phyloP scores from a whole-genome alignment of 2,888 invertebrate species.

The Quadriops clusia region DNA sequence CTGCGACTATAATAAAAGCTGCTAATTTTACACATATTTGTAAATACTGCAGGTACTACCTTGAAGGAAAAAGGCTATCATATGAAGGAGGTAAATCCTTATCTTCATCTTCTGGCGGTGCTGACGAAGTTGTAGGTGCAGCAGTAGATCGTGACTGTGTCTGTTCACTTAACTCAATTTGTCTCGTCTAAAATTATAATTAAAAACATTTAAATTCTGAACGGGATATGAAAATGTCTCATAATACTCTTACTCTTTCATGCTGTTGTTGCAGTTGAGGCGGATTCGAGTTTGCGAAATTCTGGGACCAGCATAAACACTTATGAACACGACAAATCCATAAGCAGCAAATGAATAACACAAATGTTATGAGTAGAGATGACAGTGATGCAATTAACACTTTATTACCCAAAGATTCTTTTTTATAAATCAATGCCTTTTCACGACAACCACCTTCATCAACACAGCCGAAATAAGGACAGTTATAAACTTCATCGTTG shows the following conservation, averaged over 20 bases:
- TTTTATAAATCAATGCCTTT: slow-evolving; percentile 10
- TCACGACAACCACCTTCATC: slow-evolving; percentile 36
- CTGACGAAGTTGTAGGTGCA: slow-evolving; percentile 6
- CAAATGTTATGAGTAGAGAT: slow-evolving; percentile 36
- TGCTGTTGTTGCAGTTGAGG: slow-evolving; percentile 13
- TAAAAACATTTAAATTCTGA: slow-evolving; percentile 1
- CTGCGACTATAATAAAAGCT: too few relatives aligned
- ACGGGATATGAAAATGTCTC: background rate
- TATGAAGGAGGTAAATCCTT: slow-evolving; percentile 47
- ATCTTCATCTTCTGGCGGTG: slow-evolving; percentile 27
- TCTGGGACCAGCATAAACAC: slow-evolving; percentile 40
- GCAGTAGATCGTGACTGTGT: slow-evolving; percentile 11
- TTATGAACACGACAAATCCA: slow-evolving; percentile 39
- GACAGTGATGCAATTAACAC: slow-evolving; percentile 40
- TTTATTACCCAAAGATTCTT: slow-evolving; percentile 26
- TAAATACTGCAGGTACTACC: too few relatives aligned
- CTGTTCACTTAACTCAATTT: slow-evolving; percentile 25
- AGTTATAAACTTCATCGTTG: slow-evolving; percentile 38
- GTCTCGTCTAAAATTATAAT: slow-evolving; percentile 17
- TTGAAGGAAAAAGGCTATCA: slow-evolving; percentile 41
- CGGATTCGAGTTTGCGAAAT: slow-evolving; percentile 31
- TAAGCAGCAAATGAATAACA: slow-evolving; percentile 38
- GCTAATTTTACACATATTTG: too few relatives aligned
- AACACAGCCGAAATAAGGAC: slow-evolving; percentile 34
- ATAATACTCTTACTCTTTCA: slow-evolving; percentile 7